Percentiles rank a stretch among this genome's conserved stretches.
phyloP scores from a whole-genome alignment of 2,888 invertebrate species.

The Oxystoma pomonae region DNA sequence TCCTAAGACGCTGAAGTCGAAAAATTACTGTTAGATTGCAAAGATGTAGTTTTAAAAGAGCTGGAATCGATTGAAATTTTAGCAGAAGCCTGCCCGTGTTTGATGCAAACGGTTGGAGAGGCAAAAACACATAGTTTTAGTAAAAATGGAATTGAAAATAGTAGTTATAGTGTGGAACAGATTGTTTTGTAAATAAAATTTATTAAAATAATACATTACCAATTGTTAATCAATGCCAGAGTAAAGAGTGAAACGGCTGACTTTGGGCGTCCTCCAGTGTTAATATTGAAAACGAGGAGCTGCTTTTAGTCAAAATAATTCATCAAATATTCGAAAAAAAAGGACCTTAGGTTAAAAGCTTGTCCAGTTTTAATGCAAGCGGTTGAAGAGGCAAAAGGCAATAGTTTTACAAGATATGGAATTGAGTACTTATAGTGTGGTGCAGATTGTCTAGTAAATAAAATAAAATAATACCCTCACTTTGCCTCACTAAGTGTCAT shows the following conservation, averaged over 20 bases:
- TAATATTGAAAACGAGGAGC: no score
- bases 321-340: no score
- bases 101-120: constrained; percentile 39
- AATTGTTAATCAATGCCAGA: no score
- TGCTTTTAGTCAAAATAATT: no score
- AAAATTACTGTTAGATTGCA: constrained; percentile 49
- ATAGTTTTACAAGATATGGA: constrained; percentile 37
- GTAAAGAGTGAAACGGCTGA: no score
- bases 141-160: constrained; percentile 37
- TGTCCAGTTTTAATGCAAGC: constrained; percentile 45
- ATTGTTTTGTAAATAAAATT: constrained; percentile 45
- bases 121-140: constrained; percentile 38
- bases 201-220: no score
- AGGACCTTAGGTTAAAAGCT: no score
- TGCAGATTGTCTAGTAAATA: constrained; percentile 54
- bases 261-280: no score
- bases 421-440: constrained; percentile 54
- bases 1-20: constrained; percentile 57
- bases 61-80: constrained; percentile 43
- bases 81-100: constrained; percentile 41
- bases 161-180: constrained; percentile 57
- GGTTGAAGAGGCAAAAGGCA: constrained; percentile 30
- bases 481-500: no score
- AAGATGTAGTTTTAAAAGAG: constrained; percentile 48
- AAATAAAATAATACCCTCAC: no score